phyloP scores from a whole-genome alignment of 1,140 invertebrate species.

The Camponotus floridanus region DNA sequence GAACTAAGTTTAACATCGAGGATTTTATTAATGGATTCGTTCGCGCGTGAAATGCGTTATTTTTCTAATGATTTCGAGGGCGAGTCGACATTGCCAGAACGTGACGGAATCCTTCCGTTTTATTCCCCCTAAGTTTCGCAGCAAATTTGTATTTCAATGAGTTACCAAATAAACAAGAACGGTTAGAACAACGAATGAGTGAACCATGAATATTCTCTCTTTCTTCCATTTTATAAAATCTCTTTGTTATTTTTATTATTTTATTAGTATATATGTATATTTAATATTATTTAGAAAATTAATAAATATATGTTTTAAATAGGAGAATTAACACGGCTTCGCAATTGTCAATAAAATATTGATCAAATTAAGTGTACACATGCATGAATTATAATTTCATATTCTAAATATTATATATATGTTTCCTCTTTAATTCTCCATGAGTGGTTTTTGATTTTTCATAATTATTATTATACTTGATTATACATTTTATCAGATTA shows the following conservation, averaged over 20 bases:
- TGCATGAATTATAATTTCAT: neutral
- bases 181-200: slow-evolving; percentile 75
- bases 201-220: slow-evolving; percentile 1
- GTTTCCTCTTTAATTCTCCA: neutral
- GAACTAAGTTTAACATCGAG: slow-evolving; percentile 69
- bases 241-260: neutral
- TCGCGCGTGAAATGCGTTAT: slow-evolving; percentile 81
- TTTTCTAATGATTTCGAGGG: slow-evolving; percentile 83
- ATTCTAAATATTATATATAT: neutral
- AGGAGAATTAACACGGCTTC: neutral
- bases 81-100: slow-evolving; percentile 46
- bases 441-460: too few species aligned
- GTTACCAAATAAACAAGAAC: slow-evolving; percentile 84
- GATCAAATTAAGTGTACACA: neutral
- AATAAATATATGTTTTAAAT: neutral
- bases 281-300: neutral
- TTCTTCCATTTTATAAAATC: neutral
- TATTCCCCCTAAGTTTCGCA: slow-evolving; percentile 78
- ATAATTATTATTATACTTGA: too few species aligned
- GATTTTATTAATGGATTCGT: slow-evolving; percentile 66
- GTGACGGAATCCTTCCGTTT: slow-evolving; percentile 71
- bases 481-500: too few species aligned
- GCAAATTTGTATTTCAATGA: slow-evolving; percentile 81
- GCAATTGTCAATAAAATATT: neutral
- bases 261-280: neutral